These are phyloP conservation scores for Collichthys lucidus DNA, from an alignment of 2,113 vertebrate genomes.

Conservation along the genomic window DNA sequence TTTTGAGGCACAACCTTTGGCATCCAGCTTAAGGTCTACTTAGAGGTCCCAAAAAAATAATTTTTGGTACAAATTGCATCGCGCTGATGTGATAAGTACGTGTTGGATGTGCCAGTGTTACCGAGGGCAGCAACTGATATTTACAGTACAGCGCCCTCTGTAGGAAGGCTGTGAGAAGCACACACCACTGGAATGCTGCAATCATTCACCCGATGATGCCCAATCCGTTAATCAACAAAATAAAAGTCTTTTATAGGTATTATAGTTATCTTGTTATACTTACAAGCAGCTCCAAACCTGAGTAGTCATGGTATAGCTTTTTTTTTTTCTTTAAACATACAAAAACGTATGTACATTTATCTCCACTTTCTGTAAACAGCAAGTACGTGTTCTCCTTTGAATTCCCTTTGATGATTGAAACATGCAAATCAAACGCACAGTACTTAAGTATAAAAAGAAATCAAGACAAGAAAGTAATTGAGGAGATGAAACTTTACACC, in stretches of 20 bases:
- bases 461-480: slow-evolving; percentile 55
- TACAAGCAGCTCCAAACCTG: slow-evolving; percentile 99
- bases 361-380: slow-evolving; percentile 97
- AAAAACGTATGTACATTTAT: slow-evolving; percentile 99
- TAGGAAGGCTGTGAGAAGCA: slow-evolving; percentile 67
- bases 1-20: slow-evolving; percentile 86
- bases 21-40: slow-evolving; percentile 84
- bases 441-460: slow-evolving; percentile 86
- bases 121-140: slow-evolving; percentile 39
- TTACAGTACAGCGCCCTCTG: slow-evolving; percentile 57
- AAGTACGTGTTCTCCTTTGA: slow-evolving; percentile 85
- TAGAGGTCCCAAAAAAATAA: slow-evolving; percentile 62
- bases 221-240: slow-evolving; percentile 87
- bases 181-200: slow-evolving; percentile 76
- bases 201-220: slow-evolving; percentile 83
- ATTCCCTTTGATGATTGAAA: slow-evolving; percentile 94
- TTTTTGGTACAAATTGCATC: slow-evolving; percentile 75
- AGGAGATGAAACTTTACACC: slow-evolving; percentile 69
- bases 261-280: slow-evolving; percentile 86
- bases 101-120: slow-evolving; percentile 57
- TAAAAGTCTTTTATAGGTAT: slow-evolving; percentile 84
- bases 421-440: slow-evolving; percentile 96
- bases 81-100: slow-evolving; percentile 67
- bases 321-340: slow-evolving; percentile 90
- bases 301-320: slow-evolving; percentile 98